Evolutionary conservation across 35 echinoderm and acorn worm genomes (phyloP), one percentile per base, ranked within the genome.

Genomic region (Ophioderma brevispina): DNA sequence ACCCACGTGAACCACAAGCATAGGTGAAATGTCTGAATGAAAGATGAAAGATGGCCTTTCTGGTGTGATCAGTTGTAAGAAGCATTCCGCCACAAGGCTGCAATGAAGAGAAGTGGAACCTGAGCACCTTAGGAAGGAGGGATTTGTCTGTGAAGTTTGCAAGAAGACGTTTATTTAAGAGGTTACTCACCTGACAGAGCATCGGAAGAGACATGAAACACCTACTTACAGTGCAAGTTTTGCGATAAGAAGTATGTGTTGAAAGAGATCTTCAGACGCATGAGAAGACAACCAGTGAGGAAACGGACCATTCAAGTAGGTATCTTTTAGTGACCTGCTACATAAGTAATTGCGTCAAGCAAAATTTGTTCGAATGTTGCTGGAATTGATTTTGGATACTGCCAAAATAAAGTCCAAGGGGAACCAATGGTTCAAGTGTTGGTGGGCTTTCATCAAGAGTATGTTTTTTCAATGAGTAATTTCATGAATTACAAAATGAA

Each of bases 241-340:
- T 70, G 59, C n/a, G 59, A 70, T 30, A 70, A 70, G 59, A 70
- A 70, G 59, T 70, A 70, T 70, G 59, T 70, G 59, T 70, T 70
- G 59, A 70, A 25, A 70, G 59, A 25, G 59, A 70, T 30, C 28
- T 70, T 3, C 28, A 25, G 59, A 70, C 10, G 23, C 59, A 70
- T 25, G 59, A 70, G 59, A 30, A 25, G 28, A 70, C 59, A 18
- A 70, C 59, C 15, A 70, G 15, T 2, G n/a, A n/a, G n/a, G n/a
- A 30, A 25, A 30, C 3, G n/a, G 28, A 25, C 59, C 59, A 15
- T 70, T 70, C 59, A 70, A 70, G 59, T 70, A 70, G n/a, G 59
- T 25, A 46, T 46, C 4, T 8, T 70, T 25, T 25, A 70, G 46
- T 8, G 46, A 52, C 8, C 8, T 52, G 21, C 46, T 21, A 11